phyloP scores from a whole-genome alignment of 2,113 vertebrate genomes.

The Colius striatus region DNA sequence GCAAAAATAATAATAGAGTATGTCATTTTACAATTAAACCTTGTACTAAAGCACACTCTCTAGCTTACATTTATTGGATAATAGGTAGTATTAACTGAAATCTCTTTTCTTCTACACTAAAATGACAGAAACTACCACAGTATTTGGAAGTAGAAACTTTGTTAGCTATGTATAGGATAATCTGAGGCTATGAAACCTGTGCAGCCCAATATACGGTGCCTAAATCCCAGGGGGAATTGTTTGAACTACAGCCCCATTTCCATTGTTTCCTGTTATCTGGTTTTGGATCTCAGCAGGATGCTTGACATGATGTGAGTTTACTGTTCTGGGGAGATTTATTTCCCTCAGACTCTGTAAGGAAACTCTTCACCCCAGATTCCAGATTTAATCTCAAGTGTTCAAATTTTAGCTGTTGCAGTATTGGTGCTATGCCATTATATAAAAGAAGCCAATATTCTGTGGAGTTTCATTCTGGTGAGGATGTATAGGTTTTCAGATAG shows the following conservation, averaged over 20 bases:
- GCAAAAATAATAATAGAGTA: neutral
- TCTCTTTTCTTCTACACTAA: neutral
- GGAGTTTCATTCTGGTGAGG: neutral
- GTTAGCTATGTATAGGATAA: too few species aligned
- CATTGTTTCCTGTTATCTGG: neutral
- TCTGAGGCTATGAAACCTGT: neutral
- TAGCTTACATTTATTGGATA: neutral
- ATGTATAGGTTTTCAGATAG: neutral
- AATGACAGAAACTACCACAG: neutral
- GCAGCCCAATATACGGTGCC: neutral
- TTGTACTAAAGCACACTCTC: neutral
- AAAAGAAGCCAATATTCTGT: neutral
- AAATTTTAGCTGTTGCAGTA: neutral
- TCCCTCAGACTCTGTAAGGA: neutral
- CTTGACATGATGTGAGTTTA: neutral
- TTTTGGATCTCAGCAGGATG: neutral
- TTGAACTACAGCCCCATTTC: neutral
- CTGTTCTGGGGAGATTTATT: neutral
- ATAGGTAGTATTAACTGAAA: neutral
- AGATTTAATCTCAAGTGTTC: neutral
- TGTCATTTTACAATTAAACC: neutral
- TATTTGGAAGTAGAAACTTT: neutral
- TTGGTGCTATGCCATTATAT: neutral
- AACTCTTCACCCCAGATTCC: neutral
- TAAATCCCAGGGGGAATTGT: neutral